Conservation (phyloP, 23 tunicate species). For the Styela clava region DNA sequence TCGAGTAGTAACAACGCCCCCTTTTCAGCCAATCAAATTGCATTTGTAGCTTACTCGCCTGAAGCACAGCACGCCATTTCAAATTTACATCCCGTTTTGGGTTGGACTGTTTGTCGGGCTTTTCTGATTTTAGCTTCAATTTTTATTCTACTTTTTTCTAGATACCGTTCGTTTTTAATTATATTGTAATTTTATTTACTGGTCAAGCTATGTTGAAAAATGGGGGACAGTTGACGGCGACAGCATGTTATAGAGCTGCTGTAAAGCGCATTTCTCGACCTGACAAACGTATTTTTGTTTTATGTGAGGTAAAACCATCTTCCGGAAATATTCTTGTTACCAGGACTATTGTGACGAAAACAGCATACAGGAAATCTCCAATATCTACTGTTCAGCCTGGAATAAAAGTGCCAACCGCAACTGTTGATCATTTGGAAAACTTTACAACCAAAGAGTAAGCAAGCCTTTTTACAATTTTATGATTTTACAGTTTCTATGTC, state of each 20-base stretch:
- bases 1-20: background rate
- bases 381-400: background rate
- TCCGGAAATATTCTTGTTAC: too few relatives aligned
- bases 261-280: background rate
- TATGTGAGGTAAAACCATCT: too few relatives aligned
- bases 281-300: too few relatives aligned
- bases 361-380: background rate
- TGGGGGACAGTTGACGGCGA: background rate
- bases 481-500: too few relatives aligned
- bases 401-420: background rate
- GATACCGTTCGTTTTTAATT: too few relatives aligned
- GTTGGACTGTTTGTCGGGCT: too few relatives aligned
- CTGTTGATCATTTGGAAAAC: background rate
- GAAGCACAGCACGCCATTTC: too few relatives aligned
- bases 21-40: background rate
- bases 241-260: background rate
- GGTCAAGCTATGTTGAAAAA: background rate
- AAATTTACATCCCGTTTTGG: too few relatives aligned
- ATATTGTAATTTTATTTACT: background rate
- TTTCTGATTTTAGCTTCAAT: too few relatives aligned
- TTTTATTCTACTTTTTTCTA: too few relatives aligned
- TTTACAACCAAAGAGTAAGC: background rate
- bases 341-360: background rate
- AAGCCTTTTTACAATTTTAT: too few relatives aligned
- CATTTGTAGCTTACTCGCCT: too few relatives aligned